Evolutionary conservation across 2,113 vertebrate genomes (phyloP), one percentile per base, ranked within the genome.

Genomic region (Misgurnus anguillicaudatus): DNA sequence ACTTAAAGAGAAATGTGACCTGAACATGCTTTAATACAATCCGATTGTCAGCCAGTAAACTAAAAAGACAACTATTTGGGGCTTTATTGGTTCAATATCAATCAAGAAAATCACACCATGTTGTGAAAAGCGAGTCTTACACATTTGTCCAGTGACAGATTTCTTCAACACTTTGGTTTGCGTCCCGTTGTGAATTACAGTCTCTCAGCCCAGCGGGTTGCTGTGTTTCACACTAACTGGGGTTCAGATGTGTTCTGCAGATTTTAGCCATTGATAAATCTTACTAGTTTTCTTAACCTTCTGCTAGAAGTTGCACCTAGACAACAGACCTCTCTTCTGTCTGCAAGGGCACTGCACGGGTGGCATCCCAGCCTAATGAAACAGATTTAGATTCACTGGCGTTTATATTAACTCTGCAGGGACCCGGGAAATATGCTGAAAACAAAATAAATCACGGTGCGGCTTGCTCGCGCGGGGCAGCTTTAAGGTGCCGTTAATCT

Each of bases 401-500:
- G 39, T 79, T 85, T 84, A 81, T 80, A 81, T 80, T 82, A 83
- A 81, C 64, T 84, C 75, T 84, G 78, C 64, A 78, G 79, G 51
- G 63, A 83, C 64, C 74, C n/a, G 69, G 82, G 47, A 84, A 55
- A 73, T 80, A 77, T 11, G 78, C 45, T 45, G 17, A 58, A 87
- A 87, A 85, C 72, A 81, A 81, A 87, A 88, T 87, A 80, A 87
- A 86, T 88, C 85, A 84, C 16, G n/a, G 70, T 79, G 72, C 82
- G 78, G 82, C 83, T 67, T 81, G 48, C 38, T 31, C 38, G 16
- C n/a, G 72, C 77, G 80, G 79, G 62, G 69, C 80, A 65, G 79
- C 78, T 87, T 85, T 87, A 88, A 89, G 81, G 82, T 63, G 57
- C 83, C 80, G 85, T 88, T 88, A 83, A 91, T 89, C 84, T 80